Base-by-base conservation (phyloP, 2,113 vertebrate genomes). In the Corythornis cristatus region DNA sequence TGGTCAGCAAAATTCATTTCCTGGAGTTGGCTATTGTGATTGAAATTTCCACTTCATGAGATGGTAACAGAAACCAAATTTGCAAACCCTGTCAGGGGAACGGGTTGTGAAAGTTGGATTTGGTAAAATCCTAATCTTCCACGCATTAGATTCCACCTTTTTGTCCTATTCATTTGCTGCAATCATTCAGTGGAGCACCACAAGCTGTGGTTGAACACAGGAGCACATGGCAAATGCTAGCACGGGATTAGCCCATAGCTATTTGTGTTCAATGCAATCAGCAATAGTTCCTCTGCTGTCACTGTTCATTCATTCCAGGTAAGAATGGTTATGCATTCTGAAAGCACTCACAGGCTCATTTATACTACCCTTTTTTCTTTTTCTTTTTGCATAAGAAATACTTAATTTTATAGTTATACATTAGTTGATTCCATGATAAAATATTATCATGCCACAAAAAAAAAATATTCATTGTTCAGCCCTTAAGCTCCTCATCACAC, bases 41-140 rank as follows among this genome's bases (percentile, higher is more conserved):
- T 95, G 93, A 96, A 93, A 93, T 82, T 91, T 89, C 58, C 66
- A 89, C 83, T 81, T 66, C 22, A 70, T 42, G 56, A 72, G 56
- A 87, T 67, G 33, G 48, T 77, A 83, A 88, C 40, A 93, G 64
- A 80, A 87, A 92, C 73, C 13, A 87, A 57, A 76, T 40, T 22
- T 83, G n/a, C 20, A 86, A 51, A 88, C 43, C 31, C 76, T 83
- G 16, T 61, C 5, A 5, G 33, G 25, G 54, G 21, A 82, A 54
- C 26, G n/a, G n/a, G 45, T 83, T 66, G 42, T 84, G 62, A 76
- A 88, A 81, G 48, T 1, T 86, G 83, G 51, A 84, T 92, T 83
- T 89, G 18, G 79, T 60, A 85, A 89, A 96, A 81, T 35, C 50
- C 42, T 91, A 74, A 87, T 57, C 72, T 64, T 88, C 8, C 7